phyloP scores from a whole-genome alignment of 1,140 invertebrate genomes.

The Bombus fervidus region DNA sequence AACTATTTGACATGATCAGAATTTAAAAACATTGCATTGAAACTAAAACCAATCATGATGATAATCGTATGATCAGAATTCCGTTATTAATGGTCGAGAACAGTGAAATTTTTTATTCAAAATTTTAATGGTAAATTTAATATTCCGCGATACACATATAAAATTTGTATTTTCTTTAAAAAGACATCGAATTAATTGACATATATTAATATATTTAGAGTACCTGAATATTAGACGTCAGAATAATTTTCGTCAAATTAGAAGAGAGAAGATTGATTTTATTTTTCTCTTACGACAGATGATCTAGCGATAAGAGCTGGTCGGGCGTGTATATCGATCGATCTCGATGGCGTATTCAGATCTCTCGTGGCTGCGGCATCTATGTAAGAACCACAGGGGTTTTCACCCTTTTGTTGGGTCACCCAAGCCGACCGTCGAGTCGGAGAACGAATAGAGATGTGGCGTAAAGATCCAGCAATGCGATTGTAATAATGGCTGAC shows the following conservation, averaged over 20 bases:
- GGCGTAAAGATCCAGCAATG: slow-evolving; percentile 69
- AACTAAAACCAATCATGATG: too few species aligned
- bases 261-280: background rate
- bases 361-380: slow-evolving; percentile 24
- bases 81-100: too few species aligned
- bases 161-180: background rate
- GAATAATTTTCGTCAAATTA: slow-evolving; percentile 14
- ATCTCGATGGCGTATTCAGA: slow-evolving; percentile 14
- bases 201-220: background rate
- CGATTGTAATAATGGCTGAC: slow-evolving; percentile 71
- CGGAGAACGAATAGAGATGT: slow-evolving; percentile 72
- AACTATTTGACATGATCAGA: background rate
- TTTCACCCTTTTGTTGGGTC: slow-evolving; percentile 73
- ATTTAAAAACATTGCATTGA: too few species aligned
- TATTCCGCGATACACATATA: background rate
- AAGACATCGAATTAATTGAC: too few species aligned
- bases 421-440: slow-evolving; percentile 63
- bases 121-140: background rate
- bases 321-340: background rate
- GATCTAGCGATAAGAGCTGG: background rate
- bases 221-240: background rate
- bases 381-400: slow-evolving; percentile 67
- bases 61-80: too few species aligned
- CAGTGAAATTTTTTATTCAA: too few species aligned
- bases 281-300: background rate